phyloP scores from a whole-genome alignment of 2,888 invertebrate species.

The Mylabris sibirica region DNA sequence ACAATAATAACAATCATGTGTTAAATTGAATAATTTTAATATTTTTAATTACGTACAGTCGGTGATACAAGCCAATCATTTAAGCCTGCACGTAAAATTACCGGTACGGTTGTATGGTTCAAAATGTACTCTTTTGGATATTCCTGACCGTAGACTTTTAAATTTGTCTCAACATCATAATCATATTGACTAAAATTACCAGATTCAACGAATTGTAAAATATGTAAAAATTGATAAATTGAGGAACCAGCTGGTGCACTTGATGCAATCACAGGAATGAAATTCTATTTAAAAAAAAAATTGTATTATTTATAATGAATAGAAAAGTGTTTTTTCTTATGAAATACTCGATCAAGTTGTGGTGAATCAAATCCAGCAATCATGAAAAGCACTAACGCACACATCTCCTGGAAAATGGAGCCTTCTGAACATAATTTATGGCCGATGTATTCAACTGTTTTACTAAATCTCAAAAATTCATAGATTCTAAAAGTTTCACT shows the following conservation, averaged over 20 bases:
- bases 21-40: neutral
- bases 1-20: neutral
- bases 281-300: constrained; percentile 27
- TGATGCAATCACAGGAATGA: constrained; percentile 23
- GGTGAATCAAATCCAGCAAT: constrained; percentile 24
- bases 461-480: constrained; percentile 24
- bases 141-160: constrained; percentile 27
- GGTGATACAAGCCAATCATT: constrained; percentile 26
- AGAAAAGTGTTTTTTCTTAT: neutral
- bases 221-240: constrained; percentile 27
- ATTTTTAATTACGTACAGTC: neutral
- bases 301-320: too few species aligned
- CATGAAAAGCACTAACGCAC: constrained; percentile 15
- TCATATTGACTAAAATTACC: constrained; percentile 33
- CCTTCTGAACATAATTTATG: constrained; percentile 16
- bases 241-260: constrained; percentile 30
- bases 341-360: neutral
- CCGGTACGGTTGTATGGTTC: constrained; percentile 24
- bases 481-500: constrained; percentile 10
- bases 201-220: constrained; percentile 20
- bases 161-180: constrained; percentile 32
- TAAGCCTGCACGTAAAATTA: constrained; percentile 19
- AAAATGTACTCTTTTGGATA: constrained; percentile 27
- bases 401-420: constrained; percentile 19
- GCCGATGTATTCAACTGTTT: constrained; percentile 13